Base-by-base conservation (phyloP, 2,797 vertebrate species). In the Buphagus erythrorhynchus region DNA sequence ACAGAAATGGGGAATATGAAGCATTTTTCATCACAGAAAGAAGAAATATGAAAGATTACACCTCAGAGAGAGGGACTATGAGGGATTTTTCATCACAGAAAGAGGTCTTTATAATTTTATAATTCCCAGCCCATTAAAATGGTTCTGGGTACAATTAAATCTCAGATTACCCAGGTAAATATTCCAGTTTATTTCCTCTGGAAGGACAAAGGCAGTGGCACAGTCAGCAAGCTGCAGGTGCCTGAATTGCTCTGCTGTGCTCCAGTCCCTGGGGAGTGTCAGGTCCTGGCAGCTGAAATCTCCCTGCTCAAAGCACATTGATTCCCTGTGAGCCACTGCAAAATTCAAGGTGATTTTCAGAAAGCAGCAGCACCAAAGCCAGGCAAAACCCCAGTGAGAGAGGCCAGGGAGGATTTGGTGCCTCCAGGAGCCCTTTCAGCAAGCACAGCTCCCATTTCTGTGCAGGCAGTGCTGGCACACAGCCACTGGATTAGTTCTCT, bases 151-250 rank as follows among this genome's bases (percentile, higher is more conserved):
- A 38, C 59, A 85, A 77, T 65, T 46, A 91, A 51, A 65, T 62
- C 69, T 82, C 15, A 2, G 49, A 73, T 63, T 74, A 76, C 61
- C 46, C 76, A 89, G 36, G 48, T 57, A 79, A 49, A 71, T 40
- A 66, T 84, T 79, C n/a, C 46, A 45, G 10, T 5, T 90, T 65
- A 33, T 94, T 55, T 57, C 33, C 52, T 85, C 33, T 66, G 49
- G 57, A 93, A 86, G 82, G 89, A 96, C 88, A 97, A 96, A 78
- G 89, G 90, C 94, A 97, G 9, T 58, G 85, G 58, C 85, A 80
- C 75, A 94, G 65, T 57, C 92, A 96, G 95, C 81, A 72, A 78
- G 75, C 42, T 94, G 89, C 91, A 95, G 87, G 87, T 88, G 66
- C 54, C 76, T 40, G 85, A 90, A 91, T 22, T 83, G 78, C 85